Percentiles rank a stretch among this genome's conserved stretches.
phyloP scores from a whole-genome alignment of 2,888 invertebrate genomes.

The Cepaea hortensis region DNA sequence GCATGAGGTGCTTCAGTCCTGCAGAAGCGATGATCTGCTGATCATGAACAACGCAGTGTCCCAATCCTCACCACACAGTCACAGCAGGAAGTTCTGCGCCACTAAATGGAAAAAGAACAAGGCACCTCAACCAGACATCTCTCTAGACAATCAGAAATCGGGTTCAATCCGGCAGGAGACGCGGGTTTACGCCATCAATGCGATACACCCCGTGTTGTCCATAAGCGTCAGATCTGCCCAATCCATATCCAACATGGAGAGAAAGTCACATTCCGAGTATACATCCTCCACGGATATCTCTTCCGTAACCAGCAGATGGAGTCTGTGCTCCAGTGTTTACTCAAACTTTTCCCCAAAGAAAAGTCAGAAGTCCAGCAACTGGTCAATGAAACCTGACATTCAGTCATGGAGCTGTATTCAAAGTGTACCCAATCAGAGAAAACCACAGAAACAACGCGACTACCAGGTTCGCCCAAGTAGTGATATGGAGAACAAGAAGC shows the following conservation, averaged over 20 bases:
- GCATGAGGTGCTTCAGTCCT: constrained; percentile 3
- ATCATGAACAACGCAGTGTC: neutral
- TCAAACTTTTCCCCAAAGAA: neutral
- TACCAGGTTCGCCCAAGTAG: too few species aligned
- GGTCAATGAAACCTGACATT: neutral
- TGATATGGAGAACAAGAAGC: neutral
- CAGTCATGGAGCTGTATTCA: neutral
- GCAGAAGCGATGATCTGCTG: neutral
- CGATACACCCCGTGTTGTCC: neutral
- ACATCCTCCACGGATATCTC: neutral
- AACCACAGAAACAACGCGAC: neutral
- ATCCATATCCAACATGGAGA: neutral
- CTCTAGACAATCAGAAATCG: neutral
- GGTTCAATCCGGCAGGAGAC: neutral
- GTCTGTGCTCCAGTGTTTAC: neutral
- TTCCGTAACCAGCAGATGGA: neutral
- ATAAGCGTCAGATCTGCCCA: too few species aligned
- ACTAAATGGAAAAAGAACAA: neutral
- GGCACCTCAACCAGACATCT: neutral
- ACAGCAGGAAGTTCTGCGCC: too few species aligned
- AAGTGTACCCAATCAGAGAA: neutral
- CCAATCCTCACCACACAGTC: neutral
- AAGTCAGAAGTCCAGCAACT: neutral
- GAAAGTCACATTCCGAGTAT: neutral
- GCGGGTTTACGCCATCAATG: neutral